These are phyloP conservation scores for Oophaga sylvatica DNA, from an alignment of 2,797 vertebrate species.

Conservation along the genomic window DNA sequence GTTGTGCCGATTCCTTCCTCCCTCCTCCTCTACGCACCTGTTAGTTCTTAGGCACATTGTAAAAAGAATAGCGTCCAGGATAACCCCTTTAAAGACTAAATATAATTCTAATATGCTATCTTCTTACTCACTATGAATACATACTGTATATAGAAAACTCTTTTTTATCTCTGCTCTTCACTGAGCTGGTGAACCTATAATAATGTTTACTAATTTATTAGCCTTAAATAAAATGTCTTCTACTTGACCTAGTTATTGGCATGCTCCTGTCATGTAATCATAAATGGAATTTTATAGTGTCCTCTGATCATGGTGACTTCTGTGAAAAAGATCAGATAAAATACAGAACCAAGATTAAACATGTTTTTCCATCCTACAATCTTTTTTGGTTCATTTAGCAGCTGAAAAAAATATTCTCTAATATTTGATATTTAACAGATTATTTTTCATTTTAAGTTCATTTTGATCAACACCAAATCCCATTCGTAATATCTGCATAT, in stretches of 20 bases:
- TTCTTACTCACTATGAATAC: too few relatives aligned
- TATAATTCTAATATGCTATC: too few relatives aligned
- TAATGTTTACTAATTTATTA: too few relatives aligned
- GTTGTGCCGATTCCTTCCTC: too few relatives aligned
- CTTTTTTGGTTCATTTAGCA: not conserved
- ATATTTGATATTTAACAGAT: not conserved
- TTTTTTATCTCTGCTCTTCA: too few relatives aligned
- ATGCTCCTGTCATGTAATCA: not conserved
- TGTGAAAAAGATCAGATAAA: not conserved
- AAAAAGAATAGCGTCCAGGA: too few relatives aligned
- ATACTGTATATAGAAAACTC: too few relatives aligned
- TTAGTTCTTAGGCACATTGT: too few relatives aligned
- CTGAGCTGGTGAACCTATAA: too few relatives aligned
- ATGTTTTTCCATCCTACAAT: not conserved
- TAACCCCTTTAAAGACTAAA: too few relatives aligned
- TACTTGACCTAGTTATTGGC: not conserved
- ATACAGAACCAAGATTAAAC: not conserved
- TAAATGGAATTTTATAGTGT: constrained; percentile 7
- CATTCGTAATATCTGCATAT: not conserved
- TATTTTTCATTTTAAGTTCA: not conserved
- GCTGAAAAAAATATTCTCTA: not conserved
- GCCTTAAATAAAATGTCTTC: constrained; percentile 25
- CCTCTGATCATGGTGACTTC: not conserved
- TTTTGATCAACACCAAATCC: not conserved
- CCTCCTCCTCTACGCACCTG: too few relatives aligned